Conservation (phyloP, 2,888 invertebrate species). For the Clepsis dumicolana region DNA sequence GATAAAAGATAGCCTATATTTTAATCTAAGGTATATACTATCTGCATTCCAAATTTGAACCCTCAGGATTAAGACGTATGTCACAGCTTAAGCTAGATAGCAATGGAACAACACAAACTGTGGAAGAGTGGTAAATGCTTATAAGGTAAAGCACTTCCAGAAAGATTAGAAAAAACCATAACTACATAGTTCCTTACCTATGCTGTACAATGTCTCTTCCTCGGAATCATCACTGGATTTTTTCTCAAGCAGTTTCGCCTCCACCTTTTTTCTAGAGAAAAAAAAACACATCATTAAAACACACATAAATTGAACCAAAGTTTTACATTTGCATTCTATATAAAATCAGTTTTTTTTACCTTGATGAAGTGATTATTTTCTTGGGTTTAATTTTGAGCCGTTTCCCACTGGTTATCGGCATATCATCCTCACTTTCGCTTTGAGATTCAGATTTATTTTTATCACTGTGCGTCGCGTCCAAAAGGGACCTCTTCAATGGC, state of each 20-base stretch:
- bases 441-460: constrained; percentile 81
- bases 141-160: too few species aligned
- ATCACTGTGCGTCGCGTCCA: constrained; percentile 72
- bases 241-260: constrained; percentile 82
- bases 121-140: too few species aligned
- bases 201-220: constrained; percentile 78
- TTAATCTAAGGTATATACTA: too few species aligned
- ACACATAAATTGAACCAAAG: background rate
- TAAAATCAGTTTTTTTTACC: constrained; percentile 57
- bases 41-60: too few species aligned
- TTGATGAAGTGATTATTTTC: constrained; percentile 73
- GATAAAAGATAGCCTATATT: background rate
- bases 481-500: constrained; percentile 72
- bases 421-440: constrained; percentile 78
- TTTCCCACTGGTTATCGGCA: constrained; percentile 73
- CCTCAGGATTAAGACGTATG: too few species aligned
- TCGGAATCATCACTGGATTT: constrained; percentile 84
- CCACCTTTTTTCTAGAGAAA: constrained; percentile 82
- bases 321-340: background rate
- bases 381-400: constrained; percentile 81
- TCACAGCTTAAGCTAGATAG: too few species aligned
- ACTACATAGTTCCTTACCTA: constrained; percentile 62
- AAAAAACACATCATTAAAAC: background rate
- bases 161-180: too few species aligned
- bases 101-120: background rate